phyloP scores from a whole-genome alignment of 2,113 vertebrate species.

The Ceyx cyanopectus region DNA sequence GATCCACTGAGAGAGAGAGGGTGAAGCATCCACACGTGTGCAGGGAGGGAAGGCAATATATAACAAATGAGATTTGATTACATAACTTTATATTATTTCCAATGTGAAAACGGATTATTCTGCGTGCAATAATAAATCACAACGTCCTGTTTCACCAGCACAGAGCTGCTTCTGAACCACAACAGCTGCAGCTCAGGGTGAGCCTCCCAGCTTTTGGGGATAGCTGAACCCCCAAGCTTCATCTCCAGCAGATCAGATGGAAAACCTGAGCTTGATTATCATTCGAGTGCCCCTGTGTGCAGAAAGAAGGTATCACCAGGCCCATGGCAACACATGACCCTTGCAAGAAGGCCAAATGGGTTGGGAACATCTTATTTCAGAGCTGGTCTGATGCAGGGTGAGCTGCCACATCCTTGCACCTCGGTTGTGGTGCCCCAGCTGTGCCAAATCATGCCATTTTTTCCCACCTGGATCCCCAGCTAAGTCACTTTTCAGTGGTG shows the following conservation, averaged over 20 bases:
- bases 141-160: not conserved
- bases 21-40: not conserved
- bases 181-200: not conserved
- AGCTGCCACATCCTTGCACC: not conserved
- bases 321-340: accelerated
- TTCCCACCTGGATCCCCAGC: accelerated
- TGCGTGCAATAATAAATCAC: not conserved
- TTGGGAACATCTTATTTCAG: too few species aligned
- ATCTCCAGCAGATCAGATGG: not conserved
- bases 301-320: not conserved
- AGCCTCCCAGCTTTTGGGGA: not conserved
- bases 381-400: not conserved
- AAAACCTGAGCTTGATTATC: not conserved
- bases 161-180: not conserved
- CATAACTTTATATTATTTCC: not conserved
- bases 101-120: not conserved
- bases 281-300: accelerated
- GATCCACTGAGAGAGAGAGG: not conserved
- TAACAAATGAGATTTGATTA: conserved; percentile 8
- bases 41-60: not conserved
- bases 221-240: not conserved
- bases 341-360: not conserved
- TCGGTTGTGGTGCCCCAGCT: accelerated
- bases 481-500: accelerated
- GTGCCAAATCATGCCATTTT: not conserved